phyloP scores from a whole-genome alignment of 2,797 vertebrate species.

The Urocyon cinereoargenteus region DNA sequence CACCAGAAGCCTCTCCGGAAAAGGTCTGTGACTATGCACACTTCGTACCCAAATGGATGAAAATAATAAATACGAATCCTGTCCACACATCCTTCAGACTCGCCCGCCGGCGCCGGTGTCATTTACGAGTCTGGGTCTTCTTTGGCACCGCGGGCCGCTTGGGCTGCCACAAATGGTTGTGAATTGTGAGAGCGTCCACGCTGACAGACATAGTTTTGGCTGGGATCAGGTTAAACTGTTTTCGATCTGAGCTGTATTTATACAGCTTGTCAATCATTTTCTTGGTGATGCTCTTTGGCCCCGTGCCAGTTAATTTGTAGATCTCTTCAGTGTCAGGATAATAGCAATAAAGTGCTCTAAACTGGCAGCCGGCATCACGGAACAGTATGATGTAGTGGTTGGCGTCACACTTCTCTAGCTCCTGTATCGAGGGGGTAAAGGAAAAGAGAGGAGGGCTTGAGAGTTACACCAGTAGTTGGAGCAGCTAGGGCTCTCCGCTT shows the following conservation, averaged over 20 bases:
- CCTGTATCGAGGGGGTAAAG: conserved; percentile 84
- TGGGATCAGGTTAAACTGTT: conserved; percentile 97
- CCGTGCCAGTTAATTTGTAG: conserved; percentile 95
- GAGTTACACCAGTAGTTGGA: neutral
- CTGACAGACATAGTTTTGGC: conserved; percentile 99
- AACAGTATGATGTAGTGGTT: conserved; percentile 99
- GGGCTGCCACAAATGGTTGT: conserved; percentile 98
- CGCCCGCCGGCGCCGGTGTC: conserved; percentile 75
- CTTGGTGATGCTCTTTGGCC: conserved; percentile 96
- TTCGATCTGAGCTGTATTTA: conserved; percentile 98
- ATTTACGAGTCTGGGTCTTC: conserved; percentile 93
- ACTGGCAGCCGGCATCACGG: conserved; percentile 97
- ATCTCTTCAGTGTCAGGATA: conserved; percentile 97
- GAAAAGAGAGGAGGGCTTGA: neutral
- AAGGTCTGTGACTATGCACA: conserved; percentile 79
- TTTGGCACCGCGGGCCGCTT: conserved; percentile 94
- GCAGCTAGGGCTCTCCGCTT: neutral
- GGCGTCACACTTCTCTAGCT: conserved; percentile 96
- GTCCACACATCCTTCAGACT: conserved; percentile 72
- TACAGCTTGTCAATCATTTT: conserved; percentile 99
- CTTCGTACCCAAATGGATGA: conserved; percentile 78
- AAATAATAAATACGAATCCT: conserved; percentile 79
- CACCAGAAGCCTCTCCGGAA: conserved; percentile 79
- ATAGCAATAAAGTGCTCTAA: conserved; percentile 97
- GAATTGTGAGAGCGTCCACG: conserved; percentile 97